phyloP scores from a whole-genome alignment of 2,888 invertebrate species.

The Lepidochitona cinerea region DNA sequence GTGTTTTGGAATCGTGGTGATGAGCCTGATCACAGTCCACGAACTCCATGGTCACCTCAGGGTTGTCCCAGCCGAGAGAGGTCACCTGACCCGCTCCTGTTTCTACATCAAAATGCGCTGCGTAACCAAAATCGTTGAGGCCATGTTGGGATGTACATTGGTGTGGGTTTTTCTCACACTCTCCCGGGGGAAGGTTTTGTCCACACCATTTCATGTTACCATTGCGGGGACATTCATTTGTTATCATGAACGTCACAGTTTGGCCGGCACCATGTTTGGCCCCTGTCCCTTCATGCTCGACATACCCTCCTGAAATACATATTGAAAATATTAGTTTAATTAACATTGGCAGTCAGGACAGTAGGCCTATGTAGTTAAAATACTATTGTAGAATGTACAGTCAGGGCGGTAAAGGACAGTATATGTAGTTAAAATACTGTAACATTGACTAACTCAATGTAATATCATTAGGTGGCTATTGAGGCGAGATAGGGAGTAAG shows the following conservation, averaged over 20 bases:
- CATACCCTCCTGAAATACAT: constrained; percentile 44
- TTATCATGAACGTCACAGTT: constrained; percentile 47
- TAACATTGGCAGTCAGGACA: too few relatives aligned
- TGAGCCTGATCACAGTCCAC: constrained; percentile 24
- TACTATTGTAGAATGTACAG: too few relatives aligned
- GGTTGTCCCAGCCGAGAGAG: constrained; percentile 41
- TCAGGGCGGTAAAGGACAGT: too few relatives aligned
- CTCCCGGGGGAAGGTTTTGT: constrained; percentile 28
- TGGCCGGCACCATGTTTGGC: constrained; percentile 12
- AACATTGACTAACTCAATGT: too few relatives aligned
- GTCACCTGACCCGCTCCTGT: constrained; percentile 33
- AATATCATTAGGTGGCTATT: too few relatives aligned
- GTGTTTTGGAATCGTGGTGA: constrained; percentile 21
- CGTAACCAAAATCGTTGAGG: constrained; percentile 33
- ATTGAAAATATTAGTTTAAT: too few relatives aligned
- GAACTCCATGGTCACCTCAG: constrained; percentile 44
- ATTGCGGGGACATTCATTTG: constrained; percentile 49
- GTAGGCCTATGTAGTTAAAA: too few relatives aligned
- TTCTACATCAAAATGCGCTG: constrained; percentile 43
- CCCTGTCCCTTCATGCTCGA: constrained; percentile 40
- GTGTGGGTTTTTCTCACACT: not conserved
- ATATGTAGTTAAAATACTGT: too few relatives aligned
- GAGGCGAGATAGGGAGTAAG: too few relatives aligned
- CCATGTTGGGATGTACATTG: constrained; percentile 9
- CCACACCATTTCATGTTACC: constrained; percentile 51